A percentile compares a stretch with the other conserved stretches of the same genome.
phyloP scores from a whole-genome alignment of 1,140 invertebrate genomes.

The Ditylenchus dipsaci region DNA sequence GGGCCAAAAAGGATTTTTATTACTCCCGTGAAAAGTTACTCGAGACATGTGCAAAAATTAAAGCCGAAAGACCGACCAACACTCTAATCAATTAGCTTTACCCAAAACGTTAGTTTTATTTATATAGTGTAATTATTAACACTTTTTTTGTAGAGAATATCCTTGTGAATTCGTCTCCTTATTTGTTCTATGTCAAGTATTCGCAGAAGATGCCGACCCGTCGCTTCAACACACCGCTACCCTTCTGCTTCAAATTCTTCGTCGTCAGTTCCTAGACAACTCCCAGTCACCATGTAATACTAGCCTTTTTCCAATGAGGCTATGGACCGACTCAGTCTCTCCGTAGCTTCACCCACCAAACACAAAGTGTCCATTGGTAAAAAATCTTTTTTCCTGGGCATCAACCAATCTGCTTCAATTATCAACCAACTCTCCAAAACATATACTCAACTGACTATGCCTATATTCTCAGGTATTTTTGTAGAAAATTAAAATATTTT shows the following conservation, averaged over 20 bases:
- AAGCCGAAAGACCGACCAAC: too few species aligned
- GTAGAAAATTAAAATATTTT: conserved; percentile 18
- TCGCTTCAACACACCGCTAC: conserved; percentile 84
- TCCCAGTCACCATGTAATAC: conserved; percentile 25
- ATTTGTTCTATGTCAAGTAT: conserved; percentile 91
- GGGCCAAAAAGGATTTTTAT: too few species aligned
- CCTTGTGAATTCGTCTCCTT: conserved; percentile 96
- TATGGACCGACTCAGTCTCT: background rate
- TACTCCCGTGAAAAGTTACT: too few species aligned
- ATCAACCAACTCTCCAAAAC: conserved; percentile 83
- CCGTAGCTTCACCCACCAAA: too few species aligned
- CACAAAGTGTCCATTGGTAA: background rate
- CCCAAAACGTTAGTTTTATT: too few species aligned
- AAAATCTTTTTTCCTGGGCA: background rate
- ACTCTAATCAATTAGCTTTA: too few species aligned
- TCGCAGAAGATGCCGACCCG: conserved; percentile 85
- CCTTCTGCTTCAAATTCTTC: conserved; percentile 84
- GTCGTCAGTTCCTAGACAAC: conserved; percentile 84
- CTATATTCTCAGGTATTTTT: conserved; percentile 84
- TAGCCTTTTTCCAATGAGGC: conserved; percentile 4
- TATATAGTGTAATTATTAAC: too few species aligned
- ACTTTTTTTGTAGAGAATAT: conserved; percentile 74
- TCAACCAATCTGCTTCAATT: conserved; percentile 64
- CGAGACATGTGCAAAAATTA: too few species aligned
- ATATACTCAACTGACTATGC: conserved; percentile 94